phyloP scores from a whole-genome alignment of 1,140 invertebrate genomes.

The Polypedilum vanderplanki region DNA sequence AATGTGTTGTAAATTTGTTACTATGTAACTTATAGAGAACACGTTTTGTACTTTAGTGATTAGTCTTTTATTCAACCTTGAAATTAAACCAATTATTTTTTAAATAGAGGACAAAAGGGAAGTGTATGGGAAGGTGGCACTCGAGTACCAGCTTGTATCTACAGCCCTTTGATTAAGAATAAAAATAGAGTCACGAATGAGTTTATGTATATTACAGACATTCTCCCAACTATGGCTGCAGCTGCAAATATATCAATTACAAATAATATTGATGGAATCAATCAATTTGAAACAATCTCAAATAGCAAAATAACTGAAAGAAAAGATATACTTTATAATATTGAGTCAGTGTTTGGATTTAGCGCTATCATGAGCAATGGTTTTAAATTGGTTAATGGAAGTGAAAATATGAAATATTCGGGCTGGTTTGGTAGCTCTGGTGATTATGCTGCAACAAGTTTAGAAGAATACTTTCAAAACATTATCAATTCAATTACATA shows the following conservation, averaged over 20 bases:
- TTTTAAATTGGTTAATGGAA: slow-evolving; percentile 67
- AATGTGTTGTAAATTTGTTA: no score
- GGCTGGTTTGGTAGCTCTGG: slow-evolving; percentile 42
- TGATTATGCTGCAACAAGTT: neutral
- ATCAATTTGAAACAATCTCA: neutral
- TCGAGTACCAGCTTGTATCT: slow-evolving; percentile 69
- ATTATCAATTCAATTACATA: neutral
- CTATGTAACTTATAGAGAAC: no score
- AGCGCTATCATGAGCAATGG: slow-evolving; percentile 47
- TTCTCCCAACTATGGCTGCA: slow-evolving; percentile 73
- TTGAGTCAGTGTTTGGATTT: neutral
- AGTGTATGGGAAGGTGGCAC: slow-evolving; percentile 80
- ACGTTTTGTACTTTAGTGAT: neutral
- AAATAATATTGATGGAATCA: neutral
- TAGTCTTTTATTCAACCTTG: neutral
- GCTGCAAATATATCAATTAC: slow-evolving; percentile 49
- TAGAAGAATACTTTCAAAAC: neutral
- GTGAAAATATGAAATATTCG: slow-evolving; percentile 44
- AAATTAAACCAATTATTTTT: neutral
- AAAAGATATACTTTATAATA: neutral
- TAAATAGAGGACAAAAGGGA: slow-evolving; percentile 52
- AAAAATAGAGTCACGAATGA: slow-evolving; percentile 59
- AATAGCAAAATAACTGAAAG: neutral
- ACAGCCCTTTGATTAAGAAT: slow-evolving; percentile 58
- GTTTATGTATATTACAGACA: slow-evolving; percentile 77